Evolutionary conservation across 2,797 vertebrate genomes (phyloP).

Genomic region (Trachops cirrhosus): DNA sequence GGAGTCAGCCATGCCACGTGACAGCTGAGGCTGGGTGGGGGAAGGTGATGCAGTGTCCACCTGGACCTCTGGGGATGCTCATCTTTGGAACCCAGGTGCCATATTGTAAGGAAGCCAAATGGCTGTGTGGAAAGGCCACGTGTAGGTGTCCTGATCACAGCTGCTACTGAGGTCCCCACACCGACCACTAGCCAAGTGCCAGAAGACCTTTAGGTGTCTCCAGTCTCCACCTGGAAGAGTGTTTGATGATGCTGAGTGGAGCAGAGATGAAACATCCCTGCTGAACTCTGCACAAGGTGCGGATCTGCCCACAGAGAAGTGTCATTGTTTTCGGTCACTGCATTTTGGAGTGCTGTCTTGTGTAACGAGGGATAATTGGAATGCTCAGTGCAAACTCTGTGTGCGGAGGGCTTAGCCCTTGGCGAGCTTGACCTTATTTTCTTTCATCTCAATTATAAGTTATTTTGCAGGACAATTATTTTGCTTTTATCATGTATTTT

Average conservation of each 20-base stretch:
- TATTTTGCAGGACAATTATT: neutral
- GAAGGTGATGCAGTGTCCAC: accelerated
- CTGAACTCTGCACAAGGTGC: accelerated
- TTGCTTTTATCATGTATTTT: neutral
- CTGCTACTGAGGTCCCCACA: neutral
- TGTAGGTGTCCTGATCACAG: neutral
- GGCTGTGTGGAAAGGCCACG: accelerated
- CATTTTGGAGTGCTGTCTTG: too few species aligned
- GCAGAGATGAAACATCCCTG: neutral
- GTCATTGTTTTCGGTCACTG: neutral
- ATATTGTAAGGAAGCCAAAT: neutral
- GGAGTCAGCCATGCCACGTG: too few species aligned
- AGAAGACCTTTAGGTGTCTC: accelerated
- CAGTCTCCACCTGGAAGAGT: neutral
- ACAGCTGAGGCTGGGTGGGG: neutral
- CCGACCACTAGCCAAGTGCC: too few species aligned
- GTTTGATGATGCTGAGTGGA: neutral
- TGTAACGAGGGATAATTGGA: accelerated
- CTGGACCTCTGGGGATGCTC: neutral
- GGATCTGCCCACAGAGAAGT: neutral
- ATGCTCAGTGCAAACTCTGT: accelerated
- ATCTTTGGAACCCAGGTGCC: neutral
- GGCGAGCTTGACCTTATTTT: neutral
- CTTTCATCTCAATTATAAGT: neutral
- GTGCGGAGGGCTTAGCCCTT: accelerated